These are phyloP conservation scores for Pyrrhosoma nymphula DNA, from an alignment of 2,888 invertebrate species.

Conservation along the genomic window DNA sequence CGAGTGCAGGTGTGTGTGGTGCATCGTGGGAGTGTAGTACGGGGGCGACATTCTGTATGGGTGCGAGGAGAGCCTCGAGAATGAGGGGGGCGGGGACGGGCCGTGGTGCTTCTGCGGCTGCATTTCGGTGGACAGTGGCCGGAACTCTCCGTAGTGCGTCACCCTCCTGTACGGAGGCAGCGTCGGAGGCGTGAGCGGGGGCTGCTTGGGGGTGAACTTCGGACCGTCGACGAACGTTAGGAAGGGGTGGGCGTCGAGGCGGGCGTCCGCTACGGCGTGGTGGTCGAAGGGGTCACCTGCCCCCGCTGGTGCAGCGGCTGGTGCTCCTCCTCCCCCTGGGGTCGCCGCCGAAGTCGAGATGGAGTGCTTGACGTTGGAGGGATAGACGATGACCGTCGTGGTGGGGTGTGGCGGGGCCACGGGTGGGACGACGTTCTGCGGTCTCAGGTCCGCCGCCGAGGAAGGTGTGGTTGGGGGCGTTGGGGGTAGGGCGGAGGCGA, in stretches of 20 bases:
- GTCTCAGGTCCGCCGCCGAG: slow-evolving; percentile 57
- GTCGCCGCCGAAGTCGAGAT: slow-evolving; percentile 79
- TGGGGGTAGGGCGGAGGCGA: slow-evolving; percentile 30
- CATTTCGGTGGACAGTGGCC: slow-evolving; percentile 70
- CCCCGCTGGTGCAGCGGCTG: neutral
- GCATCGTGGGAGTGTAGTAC: slow-evolving; percentile 71
- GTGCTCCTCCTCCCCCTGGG: slow-evolving; percentile 80
- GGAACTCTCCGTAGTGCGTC: slow-evolving; percentile 71
- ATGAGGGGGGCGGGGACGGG: slow-evolving; percentile 69
- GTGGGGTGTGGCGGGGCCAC: slow-evolving; percentile 51
- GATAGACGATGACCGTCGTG: slow-evolving; percentile 77
- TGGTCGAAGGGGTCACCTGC: slow-evolving; percentile 37
- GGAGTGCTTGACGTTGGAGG: slow-evolving; percentile 26
- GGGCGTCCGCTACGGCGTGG: slow-evolving; percentile 44
- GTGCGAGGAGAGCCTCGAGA: slow-evolving; percentile 66
- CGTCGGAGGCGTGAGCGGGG: slow-evolving; percentile 80
- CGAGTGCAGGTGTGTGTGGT: slow-evolving; percentile 71
- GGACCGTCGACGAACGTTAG: slow-evolving; percentile 79
- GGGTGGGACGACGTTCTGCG: slow-evolving; percentile 28
- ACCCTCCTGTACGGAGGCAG: slow-evolving; percentile 71
- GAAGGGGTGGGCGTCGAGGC: slow-evolving; percentile 76
- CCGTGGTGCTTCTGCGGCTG: slow-evolving; percentile 72
- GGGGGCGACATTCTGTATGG: slow-evolving; percentile 70
- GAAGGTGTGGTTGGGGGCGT: slow-evolving; percentile 81
- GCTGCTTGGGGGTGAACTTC: slow-evolving; percentile 83